Conservation (phyloP, 1,140 invertebrate species). For the Drosophila malerkotliana region DNA sequence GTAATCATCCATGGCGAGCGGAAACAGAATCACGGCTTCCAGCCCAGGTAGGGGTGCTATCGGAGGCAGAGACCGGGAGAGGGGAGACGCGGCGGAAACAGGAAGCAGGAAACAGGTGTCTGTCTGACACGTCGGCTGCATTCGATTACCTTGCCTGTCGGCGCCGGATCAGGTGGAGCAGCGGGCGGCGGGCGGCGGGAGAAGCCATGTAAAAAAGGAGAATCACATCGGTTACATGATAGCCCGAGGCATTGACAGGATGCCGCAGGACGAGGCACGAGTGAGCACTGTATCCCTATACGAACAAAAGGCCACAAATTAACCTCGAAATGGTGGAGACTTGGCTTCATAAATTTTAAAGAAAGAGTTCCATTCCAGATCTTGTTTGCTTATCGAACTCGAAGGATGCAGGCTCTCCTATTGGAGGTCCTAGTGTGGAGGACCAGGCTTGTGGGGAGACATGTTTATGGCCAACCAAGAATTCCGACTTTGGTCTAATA, state of each 20-base stretch:
- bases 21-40: constrained; percentile 11
- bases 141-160: constrained; percentile 41
- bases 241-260: neutral
- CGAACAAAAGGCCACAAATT: constrained; percentile 44
- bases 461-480: neutral
- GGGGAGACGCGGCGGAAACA: neutral
- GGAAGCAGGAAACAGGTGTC: constrained; percentile 39
- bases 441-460: too few species aligned
- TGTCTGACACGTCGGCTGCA: constrained; percentile 33
- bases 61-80: neutral
- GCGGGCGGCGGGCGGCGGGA: neutral
- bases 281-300: neutral
- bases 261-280: neutral
- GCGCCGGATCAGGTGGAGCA: constrained; percentile 1
- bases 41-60: neutral
- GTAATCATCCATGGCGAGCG: constrained; percentile 35
- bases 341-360: neutral
- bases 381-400: too few species aligned
- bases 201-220: neutral
- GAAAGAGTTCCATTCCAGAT: too few species aligned
- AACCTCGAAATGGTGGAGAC: constrained; percentile 27
- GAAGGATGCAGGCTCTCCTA: too few species aligned
- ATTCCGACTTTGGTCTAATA: neutral
- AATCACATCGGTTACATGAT: constrained; percentile 1
- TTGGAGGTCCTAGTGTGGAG: too few species aligned